phyloP scores from a whole-genome alignment of 92 coral and sea anemone genomes.

The Heteractis magnifica region DNA sequence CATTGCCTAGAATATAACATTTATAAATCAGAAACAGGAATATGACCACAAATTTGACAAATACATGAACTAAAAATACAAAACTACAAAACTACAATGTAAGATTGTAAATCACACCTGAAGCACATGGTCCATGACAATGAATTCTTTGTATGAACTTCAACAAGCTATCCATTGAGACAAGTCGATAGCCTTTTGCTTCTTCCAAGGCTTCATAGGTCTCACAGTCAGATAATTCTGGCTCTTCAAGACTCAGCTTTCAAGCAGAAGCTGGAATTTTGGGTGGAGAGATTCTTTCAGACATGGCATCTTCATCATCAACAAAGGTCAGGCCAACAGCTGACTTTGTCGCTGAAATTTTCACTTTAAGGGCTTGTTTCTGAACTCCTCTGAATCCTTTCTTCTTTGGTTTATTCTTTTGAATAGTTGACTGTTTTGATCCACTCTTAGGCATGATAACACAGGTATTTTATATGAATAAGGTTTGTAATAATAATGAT shows the following conservation, averaged over 20 bases:
- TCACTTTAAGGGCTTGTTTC: constrained; percentile 16
- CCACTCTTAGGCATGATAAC: constrained; percentile 32
- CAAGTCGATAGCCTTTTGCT: too few relatives aligned
- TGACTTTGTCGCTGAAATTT: constrained; percentile 6
- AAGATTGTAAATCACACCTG: not conserved
- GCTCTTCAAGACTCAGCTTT: not conserved
- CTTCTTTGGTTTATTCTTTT: constrained; percentile 26
- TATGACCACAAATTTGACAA: not conserved
- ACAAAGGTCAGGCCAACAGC: constrained; percentile 42
- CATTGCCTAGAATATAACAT: not conserved
- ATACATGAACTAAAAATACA: not conserved
- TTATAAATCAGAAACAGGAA: not conserved
- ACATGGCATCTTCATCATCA: constrained; percentile 46
- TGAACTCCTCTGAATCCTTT: constrained; percentile 32
- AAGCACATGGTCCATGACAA: constrained; percentile 4
- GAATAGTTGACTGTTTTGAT: constrained; percentile 27
- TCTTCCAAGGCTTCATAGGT: too few relatives aligned
- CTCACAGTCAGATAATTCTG: not conserved
- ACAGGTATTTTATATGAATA: not conserved
- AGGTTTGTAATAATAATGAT: not conserved
- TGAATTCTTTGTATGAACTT: not conserved
- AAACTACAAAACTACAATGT: not conserved
- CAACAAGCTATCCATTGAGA: too few relatives aligned
- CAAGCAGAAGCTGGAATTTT: constrained; percentile 37
- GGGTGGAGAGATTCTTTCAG: constrained; percentile 49